phyloP scores from a whole-genome alignment of 1,140 invertebrate genomes.

The Yoshiicerus persimilis region DNA sequence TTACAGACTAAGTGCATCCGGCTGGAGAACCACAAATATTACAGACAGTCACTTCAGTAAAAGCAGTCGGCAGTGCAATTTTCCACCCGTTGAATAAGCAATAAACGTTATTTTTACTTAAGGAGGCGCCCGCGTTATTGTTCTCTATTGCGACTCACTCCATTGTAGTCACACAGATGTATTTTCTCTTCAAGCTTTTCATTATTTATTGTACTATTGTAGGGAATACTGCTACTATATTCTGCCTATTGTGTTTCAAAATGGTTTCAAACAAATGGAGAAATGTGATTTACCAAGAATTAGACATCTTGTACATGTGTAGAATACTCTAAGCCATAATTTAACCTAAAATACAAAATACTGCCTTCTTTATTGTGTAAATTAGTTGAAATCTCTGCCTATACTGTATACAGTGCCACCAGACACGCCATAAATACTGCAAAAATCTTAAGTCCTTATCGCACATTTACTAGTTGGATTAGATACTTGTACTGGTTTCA shows the following conservation, averaged over 20 bases:
- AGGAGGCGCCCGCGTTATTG: background rate
- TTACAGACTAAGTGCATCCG: conserved; percentile 17
- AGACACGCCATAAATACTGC: background rate
- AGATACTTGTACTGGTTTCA: background rate
- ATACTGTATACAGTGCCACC: background rate
- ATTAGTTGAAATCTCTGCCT: background rate
- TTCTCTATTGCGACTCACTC: background rate
- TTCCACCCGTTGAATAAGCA: conserved; percentile 15
- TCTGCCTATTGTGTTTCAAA: background rate
- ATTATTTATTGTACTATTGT: background rate
- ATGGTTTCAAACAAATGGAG: background rate
- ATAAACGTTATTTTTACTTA: conserved; percentile 18
- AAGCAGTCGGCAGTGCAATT: conserved; percentile 11
- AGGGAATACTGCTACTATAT: background rate
- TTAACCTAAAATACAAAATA: background rate
- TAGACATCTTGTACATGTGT: background rate
- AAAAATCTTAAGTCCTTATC: background rate
- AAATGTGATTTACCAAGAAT: background rate
- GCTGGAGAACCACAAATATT: background rate
- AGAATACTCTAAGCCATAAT: background rate
- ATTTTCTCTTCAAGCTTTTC: background rate
- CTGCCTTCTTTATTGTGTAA: background rate
- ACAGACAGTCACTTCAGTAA: background rate
- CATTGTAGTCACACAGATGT: background rate
- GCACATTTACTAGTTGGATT: background rate